Base-by-base conservation (phyloP, 2,113 vertebrate genomes). In the Choloepus hoffmanni region DNA sequence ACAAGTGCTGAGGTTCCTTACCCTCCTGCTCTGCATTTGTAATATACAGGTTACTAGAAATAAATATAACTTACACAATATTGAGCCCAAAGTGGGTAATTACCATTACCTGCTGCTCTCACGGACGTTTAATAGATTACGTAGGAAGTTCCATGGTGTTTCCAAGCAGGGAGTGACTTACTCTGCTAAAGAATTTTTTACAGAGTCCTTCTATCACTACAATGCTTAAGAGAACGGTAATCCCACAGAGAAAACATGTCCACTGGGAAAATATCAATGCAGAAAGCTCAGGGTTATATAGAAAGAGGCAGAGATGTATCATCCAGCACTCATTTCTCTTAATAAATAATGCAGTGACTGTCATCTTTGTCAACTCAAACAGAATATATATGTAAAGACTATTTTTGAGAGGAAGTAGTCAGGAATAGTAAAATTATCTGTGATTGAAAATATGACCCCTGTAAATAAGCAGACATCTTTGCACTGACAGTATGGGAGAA, bases 51-150 rank as follows among this genome's bases (percentile, higher is more conserved):
- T 77, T 81, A 67, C 53, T 45, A 43, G 60, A 55, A 92, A 92
- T 94, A 95, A 93, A 92, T 92, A 86, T 73, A 85, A 68, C 68
- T 48, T 36, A n/a, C 58, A 88, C 10, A 58, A 33, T 76, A 93
- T 77, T 89, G 40, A 97, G 33, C 15, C 40, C 26, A 94, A 92
- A 73, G 28, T 85, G 7, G 85, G 13, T 90, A 82, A 92, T 78
- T 53, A 14, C 8, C 36, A 92, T 79, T 84, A 60, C 50, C 45
- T 76, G 68, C 36, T 95, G 8, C 91, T 96, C 84, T 94, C 36
- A 5, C 8, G 10, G 12, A 68, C 33, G 3, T 72, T 95, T 87
- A 88, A 87, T 89, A 78, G 89, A 90, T 73, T 82, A 68, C 63
- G 53, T 68, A 84, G 55, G 45, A 92, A 77, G 82, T 10, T 93